phyloP scores from a whole-genome alignment of 2,888 invertebrate species.

The Eupithecia dodoneata region DNA sequence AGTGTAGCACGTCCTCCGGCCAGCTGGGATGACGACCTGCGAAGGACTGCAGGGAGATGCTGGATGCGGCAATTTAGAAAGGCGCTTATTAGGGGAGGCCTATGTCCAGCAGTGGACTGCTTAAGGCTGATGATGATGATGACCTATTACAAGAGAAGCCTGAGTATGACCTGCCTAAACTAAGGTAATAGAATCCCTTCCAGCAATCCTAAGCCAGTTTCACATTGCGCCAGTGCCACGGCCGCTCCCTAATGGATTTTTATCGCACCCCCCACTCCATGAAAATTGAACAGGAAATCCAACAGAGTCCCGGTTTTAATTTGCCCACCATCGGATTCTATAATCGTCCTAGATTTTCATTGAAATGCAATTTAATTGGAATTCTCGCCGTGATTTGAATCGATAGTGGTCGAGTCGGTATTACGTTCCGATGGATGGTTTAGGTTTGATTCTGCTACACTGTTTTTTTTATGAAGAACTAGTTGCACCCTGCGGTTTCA shows the following conservation, averaged over 20 bases:
- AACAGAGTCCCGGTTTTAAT: conserved; percentile 75
- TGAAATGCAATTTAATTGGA: conserved; percentile 80
- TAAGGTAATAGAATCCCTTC: conserved; percentile 15
- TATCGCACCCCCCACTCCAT: conserved; percentile 70
- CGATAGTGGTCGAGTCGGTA: conserved; percentile 59
- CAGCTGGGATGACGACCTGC: too few relatives aligned
- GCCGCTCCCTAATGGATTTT: conserved; percentile 77
- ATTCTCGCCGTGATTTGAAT: conserved; percentile 69
- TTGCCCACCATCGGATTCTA: conserved; percentile 76
- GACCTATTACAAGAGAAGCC: neutral
- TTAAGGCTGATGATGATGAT: too few relatives aligned
- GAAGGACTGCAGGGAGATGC: too few relatives aligned
- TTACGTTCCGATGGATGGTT: conserved; percentile 33
- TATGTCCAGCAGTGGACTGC: too few relatives aligned
- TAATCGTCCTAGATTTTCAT: conserved; percentile 78
- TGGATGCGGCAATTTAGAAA: too few relatives aligned
- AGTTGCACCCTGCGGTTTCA: too few relatives aligned
- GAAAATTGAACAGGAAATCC: conserved; percentile 78
- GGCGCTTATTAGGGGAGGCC: too few relatives aligned
- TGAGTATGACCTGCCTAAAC: neutral
- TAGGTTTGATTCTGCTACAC: conserved; percentile 25
- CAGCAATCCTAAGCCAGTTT: conserved; percentile 38
- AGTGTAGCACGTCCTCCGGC: too few relatives aligned
- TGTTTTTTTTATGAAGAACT: neutral
- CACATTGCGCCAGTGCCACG: conserved; percentile 54